phyloP scores from a whole-genome alignment of 2,888 invertebrate species.

The Disparrhopalites patrizii region DNA sequence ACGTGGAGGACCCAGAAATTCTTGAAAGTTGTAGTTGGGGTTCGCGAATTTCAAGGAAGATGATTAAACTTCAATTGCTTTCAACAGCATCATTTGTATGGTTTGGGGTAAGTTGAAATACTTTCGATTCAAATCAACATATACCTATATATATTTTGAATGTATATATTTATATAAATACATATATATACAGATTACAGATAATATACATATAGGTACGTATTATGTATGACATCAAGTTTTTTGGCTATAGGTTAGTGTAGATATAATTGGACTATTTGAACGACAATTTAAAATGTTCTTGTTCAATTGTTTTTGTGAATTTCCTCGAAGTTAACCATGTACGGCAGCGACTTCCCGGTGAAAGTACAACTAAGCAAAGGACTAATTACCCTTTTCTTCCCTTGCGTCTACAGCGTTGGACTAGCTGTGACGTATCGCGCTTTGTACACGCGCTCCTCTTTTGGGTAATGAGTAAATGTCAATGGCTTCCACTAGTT shows the following conservation, averaged over 20 bases:
- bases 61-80: not conserved
- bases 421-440: not conserved
- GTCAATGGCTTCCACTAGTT: not conserved
- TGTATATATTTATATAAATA: too few species aligned
- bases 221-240: too few species aligned
- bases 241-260: too few species aligned
- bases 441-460: not conserved
- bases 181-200: too few species aligned
- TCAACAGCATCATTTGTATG: not conserved
- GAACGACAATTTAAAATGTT: too few species aligned
- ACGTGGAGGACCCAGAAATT: too few species aligned
- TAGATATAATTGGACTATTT: too few species aligned
- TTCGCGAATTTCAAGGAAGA: not conserved
- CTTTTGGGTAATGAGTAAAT: conserved; percentile 3
- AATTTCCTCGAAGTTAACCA: not conserved
- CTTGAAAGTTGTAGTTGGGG: not conserved
- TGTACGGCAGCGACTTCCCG: conserved; percentile 5
- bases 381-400: not conserved
- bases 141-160: not conserved
- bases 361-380: not conserved
- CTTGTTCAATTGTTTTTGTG: not conserved
- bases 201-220: too few species aligned
- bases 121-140: not conserved
- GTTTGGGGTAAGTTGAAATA: conserved; percentile 1
- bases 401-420: not conserved